These are phyloP conservation scores for Actias luna DNA, from an alignment of 2,888 invertebrate species.

Conservation along the genomic window DNA sequence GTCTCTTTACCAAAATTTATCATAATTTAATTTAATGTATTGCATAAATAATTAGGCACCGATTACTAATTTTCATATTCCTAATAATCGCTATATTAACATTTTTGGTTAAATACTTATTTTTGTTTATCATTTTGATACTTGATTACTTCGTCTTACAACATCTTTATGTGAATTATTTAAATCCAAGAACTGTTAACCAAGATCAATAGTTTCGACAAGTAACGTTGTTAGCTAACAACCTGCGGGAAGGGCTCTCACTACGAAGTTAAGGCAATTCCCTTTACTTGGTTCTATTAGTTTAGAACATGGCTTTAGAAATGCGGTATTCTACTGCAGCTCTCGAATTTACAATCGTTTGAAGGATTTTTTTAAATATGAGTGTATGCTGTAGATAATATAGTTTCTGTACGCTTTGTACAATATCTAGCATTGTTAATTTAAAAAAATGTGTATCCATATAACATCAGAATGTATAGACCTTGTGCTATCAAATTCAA, in stretches of 20 bases:
- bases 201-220: conserved; percentile 51
- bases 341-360: background rate
- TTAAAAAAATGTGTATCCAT: background rate
- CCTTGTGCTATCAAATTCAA: background rate
- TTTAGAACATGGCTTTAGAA: conserved; percentile 28
- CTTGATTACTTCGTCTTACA: background rate
- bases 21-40: too few species aligned
- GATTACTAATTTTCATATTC: too few species aligned
- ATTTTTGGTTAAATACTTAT: too few species aligned
- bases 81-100: too few species aligned
- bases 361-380: conserved; percentile 8
- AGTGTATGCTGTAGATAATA: background rate
- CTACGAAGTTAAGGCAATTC: conserved; percentile 63
- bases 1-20: too few species aligned
- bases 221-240: conserved; percentile 72
- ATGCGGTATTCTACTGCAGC: conserved; percentile 6
- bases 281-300: conserved; percentile 52
- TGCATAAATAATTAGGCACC: too few species aligned
- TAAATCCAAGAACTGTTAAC: conserved; percentile 60
- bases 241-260: conserved; percentile 60
- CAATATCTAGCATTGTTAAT: background rate
- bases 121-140: background rate
- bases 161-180: conserved; percentile 36
- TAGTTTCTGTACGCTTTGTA: background rate
- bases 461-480: background rate